Evolutionary conservation across 2,888 invertebrate genomes (phyloP), one percentile per base, ranked within the genome.

Genomic region (Bedellia somnulentella): DNA sequence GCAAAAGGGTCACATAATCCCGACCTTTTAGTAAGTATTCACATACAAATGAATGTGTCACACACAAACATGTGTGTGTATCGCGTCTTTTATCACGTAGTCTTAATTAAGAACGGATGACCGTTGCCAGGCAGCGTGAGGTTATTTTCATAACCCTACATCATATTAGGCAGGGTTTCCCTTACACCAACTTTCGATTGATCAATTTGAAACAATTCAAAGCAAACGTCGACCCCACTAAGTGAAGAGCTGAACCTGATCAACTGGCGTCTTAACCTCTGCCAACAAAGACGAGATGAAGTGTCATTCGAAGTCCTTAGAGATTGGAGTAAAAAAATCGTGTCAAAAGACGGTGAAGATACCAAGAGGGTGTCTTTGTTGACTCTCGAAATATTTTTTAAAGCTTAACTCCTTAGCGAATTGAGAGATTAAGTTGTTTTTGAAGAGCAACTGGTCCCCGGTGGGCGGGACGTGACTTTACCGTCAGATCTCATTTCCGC

Each of bases 361-460:
- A 54, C 11, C 17, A 18, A 27, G 59, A 58, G 70, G 67, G 61
- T 51, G 50, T 54, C 64, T 71, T 73, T 73, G 70, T 71, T 67
- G 67, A 58, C 59, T 67, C 57, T 61, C 58, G 66, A 67, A 71
- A 68, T 71, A 73, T 75, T 75, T 75, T 70, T 75, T 73, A 63
- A 70, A 67, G 68, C 73, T 75, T 67, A 75, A 76, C 76, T 76
- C 76, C 76, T 77, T 77, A 67, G 73, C 68, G 75, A 73, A 73
- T 77, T 76, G 71, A 64, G 73, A 75, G 76, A 76, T 77, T 75
- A 76, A 71, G 75, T 75, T 63, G 53, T 68, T 62, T 80, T 80
- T 80, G 77, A 80, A 79, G 78, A 79, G 79, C 78, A 76, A 77
- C 75, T 63, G 75, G 67, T 77, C 78, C 75, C 78, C 57, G 66